Base-by-base conservation (phyloP, 1,140 invertebrate genomes). In the Ericerus pela region DNA sequence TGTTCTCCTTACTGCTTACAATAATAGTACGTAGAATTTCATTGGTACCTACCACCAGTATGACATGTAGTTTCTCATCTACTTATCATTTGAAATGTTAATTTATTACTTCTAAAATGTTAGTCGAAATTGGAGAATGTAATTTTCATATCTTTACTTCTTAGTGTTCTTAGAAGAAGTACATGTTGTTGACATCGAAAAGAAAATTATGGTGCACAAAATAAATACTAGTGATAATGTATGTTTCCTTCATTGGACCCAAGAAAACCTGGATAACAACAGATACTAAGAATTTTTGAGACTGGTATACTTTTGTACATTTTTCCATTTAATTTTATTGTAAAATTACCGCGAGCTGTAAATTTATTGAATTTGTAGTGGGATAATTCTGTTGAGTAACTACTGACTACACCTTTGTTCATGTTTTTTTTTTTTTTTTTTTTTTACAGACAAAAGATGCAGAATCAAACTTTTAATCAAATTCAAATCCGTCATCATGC, bases 171-270 rank as follows among this genome's bases (percentile, higher is more conserved):
- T 59, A 68, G 73, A 69, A 55, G 62, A 69, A 59, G 71, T 92
- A 0, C 75, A 79, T 18, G 73, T 94, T 4, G 74, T 89, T 51
- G 84, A 91, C 69, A 82, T 94, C 38, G 92, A 96, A 72, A 86
- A 90, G 64, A 88, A 88, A 63, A 83, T 84, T 62, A 75, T 82
- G 28, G 70, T 94, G 18, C 81, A 86, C 54, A 80, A 76, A 51
- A 77, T 79, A 57, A 71, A 79, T 53, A 72, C 78, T 58, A 74
- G 69, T 56, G 73, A 63, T 62, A 73, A 69, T 59, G 75, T 72
- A 55, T 76, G 71, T 22, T 70, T 68, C 59, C 63, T 80, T n/a
- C 70, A 67, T 28, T 81, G 79, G 72, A 69, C 73, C 26, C 51
- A 58, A 41, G 58, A 64, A 55, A 68, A 65, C 66, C 11, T 16